Conservation (phyloP, 2,888 invertebrate species). For the Siphlonurus alternatus region DNA sequence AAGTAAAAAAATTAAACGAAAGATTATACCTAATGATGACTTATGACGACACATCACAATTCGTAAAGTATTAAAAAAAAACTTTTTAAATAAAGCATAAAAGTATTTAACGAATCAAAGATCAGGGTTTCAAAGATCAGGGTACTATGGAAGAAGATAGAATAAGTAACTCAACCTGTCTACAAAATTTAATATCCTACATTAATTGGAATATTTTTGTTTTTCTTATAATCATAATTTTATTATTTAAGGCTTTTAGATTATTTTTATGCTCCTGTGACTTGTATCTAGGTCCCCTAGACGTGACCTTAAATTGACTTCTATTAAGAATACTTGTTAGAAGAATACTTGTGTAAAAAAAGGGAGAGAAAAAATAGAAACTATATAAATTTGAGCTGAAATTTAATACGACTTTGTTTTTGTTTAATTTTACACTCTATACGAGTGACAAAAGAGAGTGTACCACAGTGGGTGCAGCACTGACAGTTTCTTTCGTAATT, state of each 20-base stretch:
- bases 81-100: not conserved
- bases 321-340: not conserved
- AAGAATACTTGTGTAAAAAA: not conserved
- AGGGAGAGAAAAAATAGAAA: not conserved
- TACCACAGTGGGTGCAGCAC: too few relatives aligned
- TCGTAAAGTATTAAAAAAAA: not conserved
- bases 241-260: not conserved
- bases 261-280: not conserved
- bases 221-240: not conserved
- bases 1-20: not conserved
- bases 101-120: too few relatives aligned
- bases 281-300: not conserved
- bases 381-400: too few relatives aligned
- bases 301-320: not conserved
- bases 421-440: too few relatives aligned
- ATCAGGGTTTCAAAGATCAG: too few relatives aligned
- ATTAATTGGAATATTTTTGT: not conserved
- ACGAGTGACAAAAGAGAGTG: too few relatives aligned
- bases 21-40: not conserved
- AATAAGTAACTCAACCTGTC: not conserved
- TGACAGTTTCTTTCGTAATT: too few relatives aligned
- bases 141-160: not conserved
- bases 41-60: not conserved
- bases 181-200: not conserved
- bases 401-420: too few relatives aligned